phyloP scores from a whole-genome alignment of 2,113 vertebrate species.

The Chloroceryle aenea region DNA sequence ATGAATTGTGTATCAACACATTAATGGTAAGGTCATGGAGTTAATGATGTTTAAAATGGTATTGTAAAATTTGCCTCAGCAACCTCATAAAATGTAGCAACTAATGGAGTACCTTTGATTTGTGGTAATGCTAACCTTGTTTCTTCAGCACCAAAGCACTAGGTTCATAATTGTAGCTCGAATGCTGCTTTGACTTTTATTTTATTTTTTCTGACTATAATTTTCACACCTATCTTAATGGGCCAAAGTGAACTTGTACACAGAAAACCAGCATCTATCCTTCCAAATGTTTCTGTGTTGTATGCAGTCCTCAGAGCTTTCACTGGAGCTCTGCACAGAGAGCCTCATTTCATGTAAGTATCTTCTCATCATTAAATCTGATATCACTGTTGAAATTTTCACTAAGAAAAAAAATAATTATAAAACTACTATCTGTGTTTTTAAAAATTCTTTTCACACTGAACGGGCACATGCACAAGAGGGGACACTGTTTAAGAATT shows the following conservation, averaged over 20 bases:
- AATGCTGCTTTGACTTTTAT: not conserved
- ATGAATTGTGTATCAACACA: slow-evolving; percentile 1
- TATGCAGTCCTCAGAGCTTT: not conserved
- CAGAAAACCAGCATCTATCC: not conserved
- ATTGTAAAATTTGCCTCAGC: slow-evolving; percentile 22
- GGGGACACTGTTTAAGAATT: not conserved
- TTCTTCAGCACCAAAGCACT: not conserved
- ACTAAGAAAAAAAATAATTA: not conserved
- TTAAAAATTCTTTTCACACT: not conserved
- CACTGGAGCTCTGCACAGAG: not conserved
- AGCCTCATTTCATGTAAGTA: not conserved
- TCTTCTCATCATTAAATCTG: not conserved
- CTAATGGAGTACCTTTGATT: slow-evolving; percentile 46
- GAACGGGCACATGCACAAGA: not conserved
- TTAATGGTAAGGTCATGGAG: slow-evolving; percentile 40
- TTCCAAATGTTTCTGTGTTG: not conserved
- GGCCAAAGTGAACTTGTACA: not conserved
- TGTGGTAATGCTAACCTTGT: not conserved
- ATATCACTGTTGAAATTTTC: not conserved
- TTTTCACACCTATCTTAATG: not conserved
- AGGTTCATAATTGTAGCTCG: not conserved
- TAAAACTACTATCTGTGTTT: not conserved
- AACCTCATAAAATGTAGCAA: slow-evolving; percentile 20
- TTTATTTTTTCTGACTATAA: not conserved
- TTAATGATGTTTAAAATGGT: slow-evolving; percentile 52